Base-by-base conservation (phyloP, 2,888 invertebrate species). In the Hylaea fasciaria region DNA sequence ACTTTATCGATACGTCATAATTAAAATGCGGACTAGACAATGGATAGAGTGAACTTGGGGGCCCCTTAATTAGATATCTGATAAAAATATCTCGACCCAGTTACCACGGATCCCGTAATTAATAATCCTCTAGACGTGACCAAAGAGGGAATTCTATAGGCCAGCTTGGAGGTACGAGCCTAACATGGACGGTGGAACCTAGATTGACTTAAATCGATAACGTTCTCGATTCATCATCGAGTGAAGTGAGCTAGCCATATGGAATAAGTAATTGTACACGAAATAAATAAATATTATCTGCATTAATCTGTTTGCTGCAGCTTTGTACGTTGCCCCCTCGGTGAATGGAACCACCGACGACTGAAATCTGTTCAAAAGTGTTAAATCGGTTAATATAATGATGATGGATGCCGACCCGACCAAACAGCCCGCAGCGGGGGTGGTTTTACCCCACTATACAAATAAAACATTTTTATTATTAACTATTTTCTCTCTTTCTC, bases 351-450 rank as follows among this genome's bases (percentile, higher is more conserved):
- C 83, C 83, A 83, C 84, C 79, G 86, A 81, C 82, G 57, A 81
- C 78, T 76, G 81, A 82, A 90, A 89, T 90, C 88, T 88, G 89
- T 91, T 91, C 86, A 86, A 92, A 92, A 92, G 92, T 92, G 92
- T 92, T 92, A 92, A 92, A 91, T 91, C 92, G 86, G 92, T 92
- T 92, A 90, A 87, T 90, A 87, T 91, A 92, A 92, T 92, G 91
- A 92, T 92, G 92, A 92, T 92, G 87, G 89, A 92, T 92, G 88
- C 84, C 72, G 85, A 81, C 83, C 88, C 85, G 78, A 85, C 89
- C 88, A 87, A 89, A 89, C 87, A 87, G 84, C 89, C 89, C 92
- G 83, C 92, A 91, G 92, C 92, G 91, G 92, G 92, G 92, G 92
- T 91, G 92, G n/a, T 90, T 86, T 85, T 86, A 88, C 91, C 92